These are phyloP conservation scores for Reinhardtius hippoglossoides DNA, from an alignment of 2,113 vertebrate species.

Conservation along the genomic window DNA sequence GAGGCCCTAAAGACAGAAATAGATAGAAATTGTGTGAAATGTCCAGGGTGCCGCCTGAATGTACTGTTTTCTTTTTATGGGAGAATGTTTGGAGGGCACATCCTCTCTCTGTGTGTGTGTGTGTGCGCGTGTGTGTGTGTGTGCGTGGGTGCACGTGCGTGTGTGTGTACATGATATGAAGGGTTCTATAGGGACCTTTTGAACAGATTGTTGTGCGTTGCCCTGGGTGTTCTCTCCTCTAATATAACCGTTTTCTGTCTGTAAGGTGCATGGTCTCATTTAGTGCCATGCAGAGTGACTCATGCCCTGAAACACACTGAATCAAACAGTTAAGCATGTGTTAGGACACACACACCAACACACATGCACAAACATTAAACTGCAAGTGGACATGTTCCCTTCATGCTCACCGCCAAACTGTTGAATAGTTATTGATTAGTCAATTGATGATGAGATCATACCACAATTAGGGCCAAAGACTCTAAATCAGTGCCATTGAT, in stretches of 20 bases:
- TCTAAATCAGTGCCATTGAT: constrained; percentile 53
- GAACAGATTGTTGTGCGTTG: constrained; percentile 53
- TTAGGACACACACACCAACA: background rate
- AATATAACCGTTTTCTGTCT: constrained; percentile 24
- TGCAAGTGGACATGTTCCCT: constrained; percentile 1
- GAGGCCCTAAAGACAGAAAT: constrained; percentile 37
- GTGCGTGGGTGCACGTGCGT: background rate
- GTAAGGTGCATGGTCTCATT: constrained; percentile 12
- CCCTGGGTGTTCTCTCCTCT: constrained; percentile 27
- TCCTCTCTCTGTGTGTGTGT: background rate
- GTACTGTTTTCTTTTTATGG: constrained; percentile 32
- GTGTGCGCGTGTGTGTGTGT: constrained; percentile 1
- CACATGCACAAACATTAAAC: constrained; percentile 16
- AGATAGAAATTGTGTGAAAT: constrained; percentile 44
- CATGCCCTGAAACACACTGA: background rate
- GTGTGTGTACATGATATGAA: constrained; percentile 15
- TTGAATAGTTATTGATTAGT: constrained; percentile 59
- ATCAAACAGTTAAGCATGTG: background rate
- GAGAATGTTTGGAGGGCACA: constrained; percentile 38
- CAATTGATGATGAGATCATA: constrained; percentile 56
- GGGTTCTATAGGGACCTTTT: constrained; percentile 36
- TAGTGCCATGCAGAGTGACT: background rate
- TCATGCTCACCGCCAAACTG: constrained; percentile 1
- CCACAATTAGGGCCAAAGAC: constrained; percentile 34
- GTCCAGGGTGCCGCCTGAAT: constrained; percentile 27